Base-by-base conservation (phyloP, 2,797 vertebrate species). In the Hyperoplus immaculatus region DNA sequence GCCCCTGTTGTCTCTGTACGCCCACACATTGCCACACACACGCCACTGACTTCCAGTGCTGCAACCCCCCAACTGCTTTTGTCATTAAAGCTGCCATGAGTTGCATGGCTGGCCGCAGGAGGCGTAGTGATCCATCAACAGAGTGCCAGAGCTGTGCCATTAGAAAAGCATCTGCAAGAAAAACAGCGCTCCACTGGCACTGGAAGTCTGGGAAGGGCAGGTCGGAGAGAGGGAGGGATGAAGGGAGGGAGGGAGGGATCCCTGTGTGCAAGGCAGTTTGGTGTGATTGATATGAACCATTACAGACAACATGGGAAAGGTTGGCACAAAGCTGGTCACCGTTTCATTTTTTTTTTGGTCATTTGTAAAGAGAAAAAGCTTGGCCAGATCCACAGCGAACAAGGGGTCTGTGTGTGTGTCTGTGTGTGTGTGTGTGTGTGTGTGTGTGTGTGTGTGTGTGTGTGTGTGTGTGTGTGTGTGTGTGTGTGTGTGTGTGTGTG, bases 221-320 rank as follows among this genome's bases (percentile, higher is more conserved):
- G 83, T 62, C 12, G 63, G 82, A 58, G 75, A 50, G 73, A 81
- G 62, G 43, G 61, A 51, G 74, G 39, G 68, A 72, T 51, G 64
- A 49, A 59, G 62, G 5, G 53, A 16, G 49, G 7, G 15, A 15
- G 29, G 29, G 73, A 76, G 75, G 78, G 68, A 59, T 79, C 73
- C 67, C 67, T 29, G 83, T 71, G 83, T 75, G 78, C 75, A 2
- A 84, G 79, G 88, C 85, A 86, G 85, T 89, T 93, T 90, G 87
- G 70, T 58, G 87, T 93, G 94, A 94, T 94, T 94, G 92, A 95
- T 92, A 84, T 74, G 85, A 89, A 89, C 89, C 81, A 91, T 95
- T 94, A 94, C 83, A 81, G 85, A 83, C 87, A 89, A 90, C 92
- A 89, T 77, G 81, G 85, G 78, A 87, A 85, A 90, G 84, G 80